A percentile compares a stretch with the other conserved stretches of the same genome.
Evolutionary conservation across 2,888 invertebrate species (phyloP).

Genomic region (Zhengitettix transpicula): DNA sequence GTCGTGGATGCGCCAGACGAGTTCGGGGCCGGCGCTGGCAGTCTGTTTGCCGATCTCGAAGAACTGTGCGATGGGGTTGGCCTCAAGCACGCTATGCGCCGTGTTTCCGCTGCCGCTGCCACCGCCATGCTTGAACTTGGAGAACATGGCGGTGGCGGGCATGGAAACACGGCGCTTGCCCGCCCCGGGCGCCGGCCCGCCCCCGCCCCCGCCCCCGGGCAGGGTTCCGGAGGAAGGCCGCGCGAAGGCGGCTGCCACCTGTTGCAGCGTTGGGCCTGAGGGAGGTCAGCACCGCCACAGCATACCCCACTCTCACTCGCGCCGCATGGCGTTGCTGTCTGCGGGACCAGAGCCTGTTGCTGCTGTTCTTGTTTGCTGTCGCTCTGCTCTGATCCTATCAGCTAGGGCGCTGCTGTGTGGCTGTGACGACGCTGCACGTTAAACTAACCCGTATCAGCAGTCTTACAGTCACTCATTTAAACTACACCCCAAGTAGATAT

Average conservation of each 20-base stretch:
- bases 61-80: conserved; percentile 71
- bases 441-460: no score
- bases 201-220: not conserved
- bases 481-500: no score
- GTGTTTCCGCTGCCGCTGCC: conserved; percentile 23
- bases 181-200: not conserved
- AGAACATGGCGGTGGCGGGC: conserved; percentile 46
- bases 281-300: not conserved
- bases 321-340: no score
- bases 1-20: conserved; percentile 84
- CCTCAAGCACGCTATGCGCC: conserved; percentile 41
- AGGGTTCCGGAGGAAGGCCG: not conserved
- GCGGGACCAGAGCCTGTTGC: no score
- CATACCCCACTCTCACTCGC: not conserved
- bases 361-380: no score
- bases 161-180: conserved; percentile 6
- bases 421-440: no score
- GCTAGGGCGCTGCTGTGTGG: no score
- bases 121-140: conserved; percentile 44
- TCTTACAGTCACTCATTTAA: no score
- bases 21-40: conserved; percentile 71
- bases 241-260: not conserved
- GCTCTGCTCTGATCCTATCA: no score
- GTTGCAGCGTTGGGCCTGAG: not conserved
- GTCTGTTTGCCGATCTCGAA: conserved; percentile 74